Base-by-base conservation (phyloP, 2,113 vertebrate species). In the Cettia cetti region DNA sequence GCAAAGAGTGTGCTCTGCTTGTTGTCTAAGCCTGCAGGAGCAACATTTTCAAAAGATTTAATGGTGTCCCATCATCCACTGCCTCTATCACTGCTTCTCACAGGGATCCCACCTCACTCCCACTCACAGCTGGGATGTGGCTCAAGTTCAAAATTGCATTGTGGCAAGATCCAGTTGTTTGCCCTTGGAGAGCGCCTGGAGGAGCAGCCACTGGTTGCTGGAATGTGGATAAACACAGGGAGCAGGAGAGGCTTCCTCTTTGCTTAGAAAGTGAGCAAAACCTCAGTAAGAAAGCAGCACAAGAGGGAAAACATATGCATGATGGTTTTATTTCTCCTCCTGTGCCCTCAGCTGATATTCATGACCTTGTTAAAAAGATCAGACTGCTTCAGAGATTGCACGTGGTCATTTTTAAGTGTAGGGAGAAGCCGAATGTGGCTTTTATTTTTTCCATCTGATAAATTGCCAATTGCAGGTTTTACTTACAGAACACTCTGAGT, bases 181-280 rank as follows among this genome's bases (percentile, higher is more conserved):
- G 93, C 91, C 95, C 96, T 97, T 96, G 96, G 95, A 95, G 60
- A 93, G 59, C 0, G 13, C 83, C 81, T 95, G 91, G 53, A 96
- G 96, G 93, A 93, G 91, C 61, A 75, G 52, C 70, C 23, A 4
- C 50, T 95, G 83, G 94, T 94, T 95, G 61, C 88, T 95, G 96
- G 93, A 95, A 90, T 96, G 83, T 94, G 97, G 91, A 70, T 95
- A 97, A 98, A 96, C 93, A 96, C 24, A 11, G 81, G 87, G 97
- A 97, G 97, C 95, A 95, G 96, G 96, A 93, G 97, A 97, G 94
- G 95, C 94, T 98, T 98, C 97, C 96, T 97, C 59, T 97, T 97
- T 97, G 97, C 97, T 97, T 98, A 95, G 97, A 97, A 97, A 97
- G 95, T 92, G 95, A 97, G 93, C 86, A 97, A 97, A 98, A 97